Conservation (phyloP, 1,140 invertebrate species). For the Drosophila melanica region DNA sequence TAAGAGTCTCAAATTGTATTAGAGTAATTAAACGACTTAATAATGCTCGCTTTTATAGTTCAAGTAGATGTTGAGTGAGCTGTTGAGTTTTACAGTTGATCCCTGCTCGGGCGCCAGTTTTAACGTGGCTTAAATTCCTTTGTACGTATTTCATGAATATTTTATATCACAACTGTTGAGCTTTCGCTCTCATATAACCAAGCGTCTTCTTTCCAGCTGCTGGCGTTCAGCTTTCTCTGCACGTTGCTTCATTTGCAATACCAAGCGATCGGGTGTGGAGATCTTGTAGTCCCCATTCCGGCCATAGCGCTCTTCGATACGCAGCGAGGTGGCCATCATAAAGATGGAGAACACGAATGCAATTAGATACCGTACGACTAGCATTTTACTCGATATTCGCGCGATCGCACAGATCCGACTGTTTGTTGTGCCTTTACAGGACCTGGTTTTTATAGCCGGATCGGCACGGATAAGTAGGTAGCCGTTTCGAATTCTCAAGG, state of each 20-base stretch:
- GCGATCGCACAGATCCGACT: slow-evolving; percentile 38
- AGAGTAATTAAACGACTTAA: too few relatives aligned
- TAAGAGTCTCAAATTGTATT: background rate
- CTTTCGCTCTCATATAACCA: slow-evolving; percentile 7
- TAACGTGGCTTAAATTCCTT: too few relatives aligned
- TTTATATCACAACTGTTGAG: background rate
- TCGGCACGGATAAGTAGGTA: background rate
- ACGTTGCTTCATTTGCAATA: slow-evolving; percentile 53
- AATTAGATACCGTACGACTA: slow-evolving; percentile 68
- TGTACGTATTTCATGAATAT: background rate
- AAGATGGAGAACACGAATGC: slow-evolving; percentile 71
- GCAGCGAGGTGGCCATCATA: slow-evolving; percentile 69
- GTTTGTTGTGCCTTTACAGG: background rate
- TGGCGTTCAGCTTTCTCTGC: slow-evolving; percentile 7
- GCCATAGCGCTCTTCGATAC: slow-evolving; percentile 53
- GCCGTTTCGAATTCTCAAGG: background rate
- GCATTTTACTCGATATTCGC: slow-evolving; percentile 49
- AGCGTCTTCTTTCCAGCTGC: slow-evolving; percentile 40
- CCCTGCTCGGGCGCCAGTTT: background rate
- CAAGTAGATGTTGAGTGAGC: background rate
- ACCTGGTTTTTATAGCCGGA: slow-evolving; percentile 57
- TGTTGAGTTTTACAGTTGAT: background rate
- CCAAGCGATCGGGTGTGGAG: slow-evolving; percentile 70
- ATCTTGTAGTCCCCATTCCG: slow-evolving; percentile 54
- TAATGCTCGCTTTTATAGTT: background rate